Conservation (phyloP, 2,797 vertebrate genomes). For the Psittacula derbiana region DNA sequence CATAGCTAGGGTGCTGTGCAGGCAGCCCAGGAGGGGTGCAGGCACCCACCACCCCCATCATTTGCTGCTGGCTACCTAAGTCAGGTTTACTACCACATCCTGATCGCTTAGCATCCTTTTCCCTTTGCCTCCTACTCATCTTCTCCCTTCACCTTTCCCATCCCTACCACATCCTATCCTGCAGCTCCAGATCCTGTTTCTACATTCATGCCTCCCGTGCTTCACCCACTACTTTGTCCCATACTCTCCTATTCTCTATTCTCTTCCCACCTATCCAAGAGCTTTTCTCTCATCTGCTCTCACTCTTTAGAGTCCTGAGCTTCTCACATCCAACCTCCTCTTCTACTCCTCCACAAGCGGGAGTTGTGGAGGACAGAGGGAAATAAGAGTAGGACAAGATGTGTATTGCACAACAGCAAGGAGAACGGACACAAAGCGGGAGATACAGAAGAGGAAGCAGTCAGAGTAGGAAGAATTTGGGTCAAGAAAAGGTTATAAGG, state of each 20-base stretch:
- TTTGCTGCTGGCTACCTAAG: background rate
- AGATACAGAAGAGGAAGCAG: background rate
- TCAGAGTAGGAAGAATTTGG: background rate
- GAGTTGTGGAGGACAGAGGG: background rate
- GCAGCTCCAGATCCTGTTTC: background rate
- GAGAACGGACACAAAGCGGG: background rate
- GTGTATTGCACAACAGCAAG: background rate
- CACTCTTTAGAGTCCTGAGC: background rate
- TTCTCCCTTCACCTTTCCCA: background rate
- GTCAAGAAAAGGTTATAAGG: background rate
- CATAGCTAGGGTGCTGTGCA: rapidly evolving
- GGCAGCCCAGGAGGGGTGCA: background rate
- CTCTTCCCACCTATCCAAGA: background rate
- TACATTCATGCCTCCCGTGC: background rate
- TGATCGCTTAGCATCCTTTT: background rate
- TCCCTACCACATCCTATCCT: background rate
- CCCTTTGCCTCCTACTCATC: background rate
- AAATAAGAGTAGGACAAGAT: background rate
- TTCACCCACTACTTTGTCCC: background rate
- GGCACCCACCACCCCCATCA: background rate
- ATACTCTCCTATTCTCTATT: background rate
- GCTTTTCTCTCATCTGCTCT: background rate
- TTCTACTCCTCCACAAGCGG: background rate
- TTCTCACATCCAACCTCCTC: background rate
- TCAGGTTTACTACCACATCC: background rate